A percentile compares a stretch with the other conserved stretches of the same genome.
phyloP scores from a whole-genome alignment of 2,113 vertebrate species.

The Alligator sinensis region DNA sequence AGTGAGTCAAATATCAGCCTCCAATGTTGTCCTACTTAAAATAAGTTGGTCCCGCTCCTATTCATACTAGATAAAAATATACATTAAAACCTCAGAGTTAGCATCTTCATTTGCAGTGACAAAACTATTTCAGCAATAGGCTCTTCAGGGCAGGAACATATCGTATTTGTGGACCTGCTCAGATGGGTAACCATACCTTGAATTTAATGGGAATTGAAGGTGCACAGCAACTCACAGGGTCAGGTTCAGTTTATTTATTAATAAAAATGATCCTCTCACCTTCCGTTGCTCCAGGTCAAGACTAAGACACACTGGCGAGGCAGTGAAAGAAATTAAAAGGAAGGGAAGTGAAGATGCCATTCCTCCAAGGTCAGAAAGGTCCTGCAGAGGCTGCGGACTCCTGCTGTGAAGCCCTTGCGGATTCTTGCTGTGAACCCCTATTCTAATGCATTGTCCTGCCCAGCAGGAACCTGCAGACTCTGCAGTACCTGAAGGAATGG shows the following conservation, averaged over 20 bases:
- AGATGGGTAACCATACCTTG: background rate
- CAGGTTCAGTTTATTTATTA: background rate
- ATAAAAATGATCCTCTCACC: background rate
- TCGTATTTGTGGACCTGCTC: background rate
- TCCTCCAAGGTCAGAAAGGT: background rate
- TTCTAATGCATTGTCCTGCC: constrained; percentile 29
- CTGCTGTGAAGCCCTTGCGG: background rate
- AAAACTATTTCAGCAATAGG: background rate
- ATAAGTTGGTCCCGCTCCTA: background rate
- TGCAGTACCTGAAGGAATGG: constrained; percentile 44
- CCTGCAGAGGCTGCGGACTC: background rate
- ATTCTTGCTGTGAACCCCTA: constrained; percentile 3
- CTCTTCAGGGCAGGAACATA: background rate
- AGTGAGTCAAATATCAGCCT: background rate
- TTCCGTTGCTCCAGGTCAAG: background rate
- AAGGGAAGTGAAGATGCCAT: background rate
- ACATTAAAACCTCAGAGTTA: background rate
- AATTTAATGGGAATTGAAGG: background rate
- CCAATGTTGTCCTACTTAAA: background rate
- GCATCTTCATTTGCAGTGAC: background rate
- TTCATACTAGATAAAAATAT: background rate
- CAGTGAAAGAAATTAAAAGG: background rate
- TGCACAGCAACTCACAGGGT: background rate
- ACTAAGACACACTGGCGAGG: background rate
- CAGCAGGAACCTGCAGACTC: constrained; percentile 57